Conservation (phyloP, 2,888 invertebrate genomes). For the Nephrocerus scutellatus region DNA sequence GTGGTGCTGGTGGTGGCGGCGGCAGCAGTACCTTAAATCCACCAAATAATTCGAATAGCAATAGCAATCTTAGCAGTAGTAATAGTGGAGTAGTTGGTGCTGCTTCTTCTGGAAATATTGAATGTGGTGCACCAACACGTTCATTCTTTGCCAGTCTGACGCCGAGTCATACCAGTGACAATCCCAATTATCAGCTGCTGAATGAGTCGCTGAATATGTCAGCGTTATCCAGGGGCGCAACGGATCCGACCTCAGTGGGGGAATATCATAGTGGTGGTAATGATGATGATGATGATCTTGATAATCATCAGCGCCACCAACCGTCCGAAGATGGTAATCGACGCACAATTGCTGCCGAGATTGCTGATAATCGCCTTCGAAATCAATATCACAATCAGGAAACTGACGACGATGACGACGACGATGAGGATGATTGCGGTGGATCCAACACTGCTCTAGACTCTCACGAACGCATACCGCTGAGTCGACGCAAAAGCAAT, state of each 20-base stretch:
- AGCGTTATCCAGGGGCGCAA: no score
- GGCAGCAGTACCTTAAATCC: slow-evolving; percentile 37
- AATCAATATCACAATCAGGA: not conserved
- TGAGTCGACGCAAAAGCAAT: slow-evolving; percentile 22
- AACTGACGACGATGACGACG: slow-evolving; percentile 22
- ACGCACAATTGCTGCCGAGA: slow-evolving; percentile 4
- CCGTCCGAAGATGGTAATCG: no score
- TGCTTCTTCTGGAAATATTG: slow-evolving; percentile 14
- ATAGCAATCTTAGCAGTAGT: slow-evolving; percentile 32
- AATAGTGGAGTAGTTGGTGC: slow-evolving; percentile 10
- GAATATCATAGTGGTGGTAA: no score
- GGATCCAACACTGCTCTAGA: no score
- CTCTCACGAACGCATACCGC: slow-evolving; percentile 35
- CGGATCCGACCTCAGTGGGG: no score
- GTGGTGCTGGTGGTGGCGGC: slow-evolving; percentile 38
- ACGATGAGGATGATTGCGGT: slow-evolving; percentile 26
- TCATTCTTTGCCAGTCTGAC: slow-evolving; percentile 11
- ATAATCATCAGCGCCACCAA: no score
- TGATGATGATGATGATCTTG: no score
- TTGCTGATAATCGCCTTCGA: not conserved
- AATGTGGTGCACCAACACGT: slow-evolving; percentile 8
- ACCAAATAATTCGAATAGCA: slow-evolving; percentile 32
- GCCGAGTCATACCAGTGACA: slow-evolving; percentile 21
- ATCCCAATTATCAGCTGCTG: slow-evolving; percentile 30
- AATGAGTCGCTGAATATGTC: slow-evolving; percentile 29